Conservation (phyloP, 1,140 invertebrate species). For the Brachionus rotundiformis region DNA sequence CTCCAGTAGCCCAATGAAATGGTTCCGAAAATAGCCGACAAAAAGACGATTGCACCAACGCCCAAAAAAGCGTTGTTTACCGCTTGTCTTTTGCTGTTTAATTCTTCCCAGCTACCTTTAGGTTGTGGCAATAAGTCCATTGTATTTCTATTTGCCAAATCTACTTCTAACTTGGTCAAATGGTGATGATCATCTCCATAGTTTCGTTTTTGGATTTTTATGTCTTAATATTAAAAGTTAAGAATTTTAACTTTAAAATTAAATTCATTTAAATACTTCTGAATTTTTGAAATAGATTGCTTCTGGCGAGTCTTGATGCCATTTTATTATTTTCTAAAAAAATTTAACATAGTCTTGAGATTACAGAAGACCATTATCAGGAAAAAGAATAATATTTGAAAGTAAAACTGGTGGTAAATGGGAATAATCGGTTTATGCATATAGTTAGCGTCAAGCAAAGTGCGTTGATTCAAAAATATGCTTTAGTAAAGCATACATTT, state of each 20-base stretch:
- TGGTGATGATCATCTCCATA: conserved; percentile 45
- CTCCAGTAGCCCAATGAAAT: conserved; percentile 40
- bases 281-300: conserved; percentile 32
- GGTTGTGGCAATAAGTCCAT: conserved; percentile 57
- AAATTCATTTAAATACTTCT: conserved; percentile 33
- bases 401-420: background rate
- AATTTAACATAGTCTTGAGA: background rate
- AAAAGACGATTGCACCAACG: background rate
- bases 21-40: conserved; percentile 26
- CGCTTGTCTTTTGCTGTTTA: conserved; percentile 53
- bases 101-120: conserved; percentile 56
- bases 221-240: background rate
- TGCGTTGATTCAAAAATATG: conserved; percentile 43
- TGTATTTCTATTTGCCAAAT: conserved; percentile 53
- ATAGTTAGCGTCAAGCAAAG: conserved; percentile 45
- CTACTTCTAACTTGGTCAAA: conserved; percentile 53
- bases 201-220: conserved; percentile 39
- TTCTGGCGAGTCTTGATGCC: conserved; percentile 38
- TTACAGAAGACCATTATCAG: background rate
- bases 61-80: conserved; percentile 27
- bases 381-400: background rate
- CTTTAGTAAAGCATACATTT: conserved; percentile 13
- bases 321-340: background rate
- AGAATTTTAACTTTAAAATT: background rate
- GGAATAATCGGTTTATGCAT: background rate